These are phyloP conservation scores for Osmoderma eremita DNA, from an alignment of 2,888 invertebrate genomes.

Conservation along the genomic window DNA sequence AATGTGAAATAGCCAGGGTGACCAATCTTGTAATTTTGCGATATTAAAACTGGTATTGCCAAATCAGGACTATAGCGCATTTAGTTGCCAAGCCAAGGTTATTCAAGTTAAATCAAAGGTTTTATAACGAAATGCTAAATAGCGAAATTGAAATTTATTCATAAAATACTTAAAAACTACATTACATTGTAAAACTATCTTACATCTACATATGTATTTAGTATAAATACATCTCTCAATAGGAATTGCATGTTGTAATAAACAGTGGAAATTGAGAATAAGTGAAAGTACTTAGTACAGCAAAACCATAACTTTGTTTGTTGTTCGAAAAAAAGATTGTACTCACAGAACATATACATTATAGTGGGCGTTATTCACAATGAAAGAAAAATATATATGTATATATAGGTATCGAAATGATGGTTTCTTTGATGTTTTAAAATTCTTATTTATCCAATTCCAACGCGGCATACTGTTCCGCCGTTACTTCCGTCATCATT, in stretches of 20 bases:
- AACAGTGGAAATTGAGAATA: constrained; percentile 24
- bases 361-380: constrained; percentile 13
- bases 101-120: too few relatives aligned
- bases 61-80: too few relatives aligned
- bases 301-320: neutral
- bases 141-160: constrained; percentile 44
- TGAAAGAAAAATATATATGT: constrained; percentile 35
- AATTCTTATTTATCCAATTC: constrained; percentile 59
- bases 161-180: constrained; percentile 44
- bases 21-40: too few relatives aligned
- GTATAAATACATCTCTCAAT: constrained; percentile 38
- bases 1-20: too few relatives aligned
- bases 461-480: constrained; percentile 81
- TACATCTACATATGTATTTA: constrained; percentile 40
- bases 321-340: constrained; percentile 4
- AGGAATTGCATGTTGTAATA: constrained; percentile 25
- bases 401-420: neutral
- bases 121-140: constrained; percentile 25
- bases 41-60: too few relatives aligned
- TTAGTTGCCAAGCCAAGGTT: too few relatives aligned
- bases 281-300: constrained; percentile 13
- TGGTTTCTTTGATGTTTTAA: constrained; percentile 13
- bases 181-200: constrained; percentile 44
- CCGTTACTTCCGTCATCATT: constrained; percentile 88
- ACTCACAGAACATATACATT: constrained; percentile 27